A percentile compares a stretch with the other conserved stretches of the same genome.
phyloP scores from a whole-genome alignment of 2,797 vertebrate genomes.

The Pangasius djambal region DNA sequence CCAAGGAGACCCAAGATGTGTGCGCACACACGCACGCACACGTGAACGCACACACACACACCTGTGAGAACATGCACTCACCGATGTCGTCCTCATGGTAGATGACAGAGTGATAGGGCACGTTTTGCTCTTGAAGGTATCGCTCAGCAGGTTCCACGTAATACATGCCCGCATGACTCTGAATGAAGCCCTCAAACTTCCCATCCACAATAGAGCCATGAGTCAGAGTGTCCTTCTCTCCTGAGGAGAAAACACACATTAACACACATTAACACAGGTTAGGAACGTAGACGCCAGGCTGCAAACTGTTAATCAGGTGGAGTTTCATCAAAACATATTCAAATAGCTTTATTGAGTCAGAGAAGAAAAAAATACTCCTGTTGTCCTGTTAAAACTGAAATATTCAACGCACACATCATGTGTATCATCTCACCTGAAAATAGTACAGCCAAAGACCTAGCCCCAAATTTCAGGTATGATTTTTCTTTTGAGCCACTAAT shows the following conservation, averaged over 20 bases:
- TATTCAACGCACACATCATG: background rate
- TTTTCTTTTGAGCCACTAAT: background rate
- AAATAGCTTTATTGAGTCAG: background rate
- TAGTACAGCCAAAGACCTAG: background rate
- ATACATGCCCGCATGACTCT: conserved; percentile 88
- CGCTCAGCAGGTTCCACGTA: conserved; percentile 94
- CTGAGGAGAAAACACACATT: conserved; percentile 69
- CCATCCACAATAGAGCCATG: conserved; percentile 93
- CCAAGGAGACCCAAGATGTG: background rate
- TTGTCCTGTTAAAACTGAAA: background rate
- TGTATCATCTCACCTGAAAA: background rate
- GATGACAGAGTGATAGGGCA: conserved; percentile 94
- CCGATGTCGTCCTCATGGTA: conserved; percentile 97
- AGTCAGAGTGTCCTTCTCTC: conserved; percentile 88
- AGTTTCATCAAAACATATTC: background rate
- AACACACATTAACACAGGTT: conserved; percentile 3
- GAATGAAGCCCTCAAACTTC: conserved; percentile 96
- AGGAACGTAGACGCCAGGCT: background rate
- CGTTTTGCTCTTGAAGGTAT: conserved; percentile 82
- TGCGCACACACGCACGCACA: background rate
- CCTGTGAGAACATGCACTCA: conserved; percentile 72
- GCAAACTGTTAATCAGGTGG: background rate
- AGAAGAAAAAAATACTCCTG: background rate
- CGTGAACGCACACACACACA: background rate
- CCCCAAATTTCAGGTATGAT: background rate